These are phyloP conservation scores for Megaceryle torquata DNA, from an alignment of 2,113 vertebrate species.

Conservation along the genomic window DNA sequence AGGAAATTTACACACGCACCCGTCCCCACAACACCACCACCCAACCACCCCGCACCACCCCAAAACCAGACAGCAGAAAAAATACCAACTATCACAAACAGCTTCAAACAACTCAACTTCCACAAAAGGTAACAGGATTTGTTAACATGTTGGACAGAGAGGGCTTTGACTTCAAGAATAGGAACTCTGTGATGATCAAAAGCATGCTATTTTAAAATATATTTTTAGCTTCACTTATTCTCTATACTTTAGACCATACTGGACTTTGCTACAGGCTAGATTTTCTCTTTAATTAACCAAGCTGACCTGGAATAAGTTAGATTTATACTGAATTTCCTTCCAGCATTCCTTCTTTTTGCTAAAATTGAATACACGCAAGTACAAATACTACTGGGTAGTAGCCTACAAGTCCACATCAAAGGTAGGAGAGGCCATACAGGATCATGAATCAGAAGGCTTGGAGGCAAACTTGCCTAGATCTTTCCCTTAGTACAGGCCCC, in stretches of 20 bases:
- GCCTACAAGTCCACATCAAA: neutral
- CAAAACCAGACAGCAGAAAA: neutral
- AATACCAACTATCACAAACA: accelerated
- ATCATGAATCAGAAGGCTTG: neutral
- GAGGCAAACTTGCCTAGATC: neutral
- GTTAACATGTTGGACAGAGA: neutral
- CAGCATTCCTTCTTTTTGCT: neutral
- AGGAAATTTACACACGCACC: accelerated
- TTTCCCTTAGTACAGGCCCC: neutral
- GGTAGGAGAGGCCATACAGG: neutral
- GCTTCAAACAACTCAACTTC: neutral
- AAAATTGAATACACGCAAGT: neutral
- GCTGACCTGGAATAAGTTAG: neutral
- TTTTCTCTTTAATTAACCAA: constrained; percentile 44
- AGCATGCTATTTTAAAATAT: neutral
- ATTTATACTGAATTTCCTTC: neutral
- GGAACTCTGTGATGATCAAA: neutral
- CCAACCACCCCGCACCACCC: neutral
- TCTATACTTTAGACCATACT: neutral
- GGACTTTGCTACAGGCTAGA: neutral
- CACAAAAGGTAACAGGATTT: neutral
- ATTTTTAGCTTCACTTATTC: neutral
- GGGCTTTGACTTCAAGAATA: neutral
- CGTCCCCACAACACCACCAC: no score
- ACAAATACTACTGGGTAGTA: neutral